Percentiles rank a stretch among this genome's conserved stretches.
Conservation (phyloP, 2,888 invertebrate genomes). For the Noctua janthe region DNA sequence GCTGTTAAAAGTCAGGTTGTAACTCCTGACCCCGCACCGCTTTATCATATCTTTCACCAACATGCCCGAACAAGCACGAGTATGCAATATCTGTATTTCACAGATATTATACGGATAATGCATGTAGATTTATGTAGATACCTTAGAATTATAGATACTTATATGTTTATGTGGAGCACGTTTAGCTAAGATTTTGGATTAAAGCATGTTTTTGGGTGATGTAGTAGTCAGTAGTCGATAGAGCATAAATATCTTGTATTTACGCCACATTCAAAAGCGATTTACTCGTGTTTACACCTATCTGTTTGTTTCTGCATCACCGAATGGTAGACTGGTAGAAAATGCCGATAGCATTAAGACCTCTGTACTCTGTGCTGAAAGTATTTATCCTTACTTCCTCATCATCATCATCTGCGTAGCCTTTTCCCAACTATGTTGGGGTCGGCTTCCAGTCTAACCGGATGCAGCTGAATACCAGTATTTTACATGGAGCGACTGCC, state of each 20-base stretch:
- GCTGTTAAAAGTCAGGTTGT: constrained; percentile 52
- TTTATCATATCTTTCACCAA: constrained; percentile 64
- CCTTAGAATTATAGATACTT: constrained; percentile 41
- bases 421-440: no score
- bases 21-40: constrained; percentile 54
- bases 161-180: constrained; percentile 47
- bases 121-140: constrained; percentile 59
- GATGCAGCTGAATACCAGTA: no score
- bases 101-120: constrained; percentile 47
- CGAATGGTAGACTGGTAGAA: neutral
- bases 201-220: constrained; percentile 19
- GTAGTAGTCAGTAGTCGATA: neutral
- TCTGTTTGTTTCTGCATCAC: neutral
- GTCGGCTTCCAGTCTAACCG: no score
- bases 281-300: neutral
- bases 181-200: constrained; percentile 38
- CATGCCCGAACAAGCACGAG: constrained; percentile 40
- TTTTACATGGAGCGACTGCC: no score
- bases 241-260: neutral
- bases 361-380: no score
- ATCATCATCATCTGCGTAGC: no score
- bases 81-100: constrained; percentile 57
- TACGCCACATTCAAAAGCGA: neutral
- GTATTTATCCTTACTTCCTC: no score
- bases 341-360: neutral